Percentiles rank a stretch among this genome's conserved stretches.
Conservation (phyloP, 2,797 vertebrate species). For the Epinephelus malabaricus region DNA sequence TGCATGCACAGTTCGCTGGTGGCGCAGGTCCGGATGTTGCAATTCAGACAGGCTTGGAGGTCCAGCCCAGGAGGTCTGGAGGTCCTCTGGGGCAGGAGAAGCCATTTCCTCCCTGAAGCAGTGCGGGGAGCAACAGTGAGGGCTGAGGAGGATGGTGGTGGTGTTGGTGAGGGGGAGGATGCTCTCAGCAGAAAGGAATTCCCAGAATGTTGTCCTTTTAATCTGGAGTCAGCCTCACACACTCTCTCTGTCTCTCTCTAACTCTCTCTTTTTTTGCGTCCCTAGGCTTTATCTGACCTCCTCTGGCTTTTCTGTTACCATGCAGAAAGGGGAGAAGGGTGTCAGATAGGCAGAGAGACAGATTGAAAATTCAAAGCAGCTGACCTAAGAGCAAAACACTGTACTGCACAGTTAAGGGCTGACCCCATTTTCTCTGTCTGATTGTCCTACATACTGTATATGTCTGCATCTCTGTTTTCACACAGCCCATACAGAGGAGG, state of each 20-base stretch:
- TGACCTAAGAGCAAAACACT: slow-evolving; percentile 40
- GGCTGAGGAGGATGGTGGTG: slow-evolving; percentile 64
- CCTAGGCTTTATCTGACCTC: slow-evolving; percentile 68
- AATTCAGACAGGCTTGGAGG: slow-evolving; percentile 69
- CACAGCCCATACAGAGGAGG: slow-evolving; percentile 35
- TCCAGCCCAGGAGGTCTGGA: slow-evolving; percentile 72
- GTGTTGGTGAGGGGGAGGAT: slow-evolving; percentile 74
- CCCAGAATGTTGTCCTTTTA: slow-evolving; percentile 94
- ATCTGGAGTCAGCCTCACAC: slow-evolving; percentile 91
- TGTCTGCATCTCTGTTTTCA: slow-evolving; percentile 45
- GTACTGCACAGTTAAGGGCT: slow-evolving; percentile 27
- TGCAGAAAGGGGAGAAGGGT: slow-evolving; percentile 47
- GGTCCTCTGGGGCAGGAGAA: slow-evolving; percentile 75
- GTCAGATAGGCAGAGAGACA: slow-evolving; percentile 40
- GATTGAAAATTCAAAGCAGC: slow-evolving; percentile 60
- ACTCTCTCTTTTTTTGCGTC: slow-evolving; percentile 49
- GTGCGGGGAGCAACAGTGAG: slow-evolving; percentile 67
- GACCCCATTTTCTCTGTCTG: slow-evolving; percentile 40
- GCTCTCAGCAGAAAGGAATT: slow-evolving; percentile 94
- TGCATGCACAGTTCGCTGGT: slow-evolving; percentile 37
- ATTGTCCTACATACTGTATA: slow-evolving; percentile 35
- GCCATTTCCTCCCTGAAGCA: slow-evolving; percentile 75
- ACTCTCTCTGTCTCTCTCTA: slow-evolving; percentile 82
- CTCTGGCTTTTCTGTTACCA: slow-evolving; percentile 63
- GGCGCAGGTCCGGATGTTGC: slow-evolving; percentile 66